phyloP scores from a whole-genome alignment of 2,888 invertebrate species.

The Phyllotreta striolata region DNA sequence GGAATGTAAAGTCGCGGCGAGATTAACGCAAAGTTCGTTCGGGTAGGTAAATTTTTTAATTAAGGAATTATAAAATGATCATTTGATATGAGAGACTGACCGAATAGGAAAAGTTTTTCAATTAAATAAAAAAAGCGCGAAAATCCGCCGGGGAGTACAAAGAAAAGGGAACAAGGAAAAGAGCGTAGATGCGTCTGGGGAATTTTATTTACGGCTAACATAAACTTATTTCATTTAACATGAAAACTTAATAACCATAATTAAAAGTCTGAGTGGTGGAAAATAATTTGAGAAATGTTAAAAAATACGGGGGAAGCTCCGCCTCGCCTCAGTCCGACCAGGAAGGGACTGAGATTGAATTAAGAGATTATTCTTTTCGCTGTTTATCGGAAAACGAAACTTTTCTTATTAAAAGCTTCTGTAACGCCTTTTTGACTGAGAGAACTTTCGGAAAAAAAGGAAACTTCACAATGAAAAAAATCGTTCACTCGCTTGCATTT shows the following conservation, averaged over 20 bases:
- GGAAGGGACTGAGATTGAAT: conserved; percentile 13
- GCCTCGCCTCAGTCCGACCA: conserved; percentile 4
- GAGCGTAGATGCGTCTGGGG: conserved; percentile 19
- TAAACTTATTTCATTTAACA: conserved; percentile 56
- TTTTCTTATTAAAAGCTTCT: too few species aligned
- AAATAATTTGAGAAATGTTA: conserved; percentile 46
- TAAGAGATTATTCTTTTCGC: too few species aligned
- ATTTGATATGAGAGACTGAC: conserved; percentile 26
- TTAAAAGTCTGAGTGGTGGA: conserved; percentile 53
- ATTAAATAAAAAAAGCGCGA: conserved; percentile 34
- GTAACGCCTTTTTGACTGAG: too few species aligned
- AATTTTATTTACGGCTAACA: conserved; percentile 51
- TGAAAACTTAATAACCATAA: conserved; percentile 55
- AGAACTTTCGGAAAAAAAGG: too few species aligned
- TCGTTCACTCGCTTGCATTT: too few species aligned
- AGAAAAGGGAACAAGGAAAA: conserved; percentile 4
- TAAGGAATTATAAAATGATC: too few species aligned
- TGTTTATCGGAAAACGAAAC: too few species aligned
- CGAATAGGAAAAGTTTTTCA: conserved; percentile 37
- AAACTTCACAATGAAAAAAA: too few species aligned
- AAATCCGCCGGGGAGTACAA: too few species aligned
- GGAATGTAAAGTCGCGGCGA: too few species aligned
- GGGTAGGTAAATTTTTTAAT: too few species aligned
- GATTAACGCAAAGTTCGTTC: too few species aligned
- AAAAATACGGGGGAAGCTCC: conserved; percentile 51